Conservation (phyloP, 2,888 invertebrate genomes). For the Melinopterus prodromus region DNA sequence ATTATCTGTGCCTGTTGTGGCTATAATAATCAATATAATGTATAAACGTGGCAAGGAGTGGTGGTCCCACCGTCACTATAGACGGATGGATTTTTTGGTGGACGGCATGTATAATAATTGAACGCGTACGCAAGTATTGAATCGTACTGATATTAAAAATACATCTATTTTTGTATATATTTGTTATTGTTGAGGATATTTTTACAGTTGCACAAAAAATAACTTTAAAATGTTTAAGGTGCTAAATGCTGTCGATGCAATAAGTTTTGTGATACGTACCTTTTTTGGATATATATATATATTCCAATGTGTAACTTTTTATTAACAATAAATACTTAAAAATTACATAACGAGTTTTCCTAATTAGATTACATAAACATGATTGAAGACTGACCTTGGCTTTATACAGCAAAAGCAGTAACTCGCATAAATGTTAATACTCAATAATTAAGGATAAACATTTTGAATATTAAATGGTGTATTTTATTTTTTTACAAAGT, state of each 20-base stretch:
- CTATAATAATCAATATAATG: constrained; percentile 71
- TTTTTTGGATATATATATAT: constrained; percentile 18
- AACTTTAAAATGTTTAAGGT: constrained; percentile 18
- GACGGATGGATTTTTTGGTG: constrained; percentile 87
- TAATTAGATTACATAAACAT: background rate
- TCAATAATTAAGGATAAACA: too few relatives aligned
- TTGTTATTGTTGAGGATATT: constrained; percentile 24
- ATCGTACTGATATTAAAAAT: constrained; percentile 7
- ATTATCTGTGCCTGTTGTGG: constrained; percentile 77
- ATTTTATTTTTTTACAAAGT: too few relatives aligned
- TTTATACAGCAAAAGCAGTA: too few relatives aligned
- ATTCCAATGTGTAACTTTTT: constrained; percentile 17
- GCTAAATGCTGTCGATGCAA: constrained; percentile 13
- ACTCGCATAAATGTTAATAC: too few relatives aligned
- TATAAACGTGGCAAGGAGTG: constrained; percentile 79
- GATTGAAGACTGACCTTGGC: background rate
- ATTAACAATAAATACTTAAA: constrained; percentile 19
- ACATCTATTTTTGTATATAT: constrained; percentile 28
- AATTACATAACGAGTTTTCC: background rate
- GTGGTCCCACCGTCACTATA: constrained; percentile 86
- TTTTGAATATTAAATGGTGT: too few relatives aligned
- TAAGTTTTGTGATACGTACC: constrained; percentile 20
- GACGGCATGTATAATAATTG: constrained; percentile 90
- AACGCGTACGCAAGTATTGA: constrained; percentile 12
- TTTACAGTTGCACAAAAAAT: constrained; percentile 16